A percentile compares a stretch with the other conserved stretches of the same genome.
These are phyloP conservation scores for Epinotia nisella DNA, from an alignment of 2,888 invertebrate species.

Conservation along the genomic window DNA sequence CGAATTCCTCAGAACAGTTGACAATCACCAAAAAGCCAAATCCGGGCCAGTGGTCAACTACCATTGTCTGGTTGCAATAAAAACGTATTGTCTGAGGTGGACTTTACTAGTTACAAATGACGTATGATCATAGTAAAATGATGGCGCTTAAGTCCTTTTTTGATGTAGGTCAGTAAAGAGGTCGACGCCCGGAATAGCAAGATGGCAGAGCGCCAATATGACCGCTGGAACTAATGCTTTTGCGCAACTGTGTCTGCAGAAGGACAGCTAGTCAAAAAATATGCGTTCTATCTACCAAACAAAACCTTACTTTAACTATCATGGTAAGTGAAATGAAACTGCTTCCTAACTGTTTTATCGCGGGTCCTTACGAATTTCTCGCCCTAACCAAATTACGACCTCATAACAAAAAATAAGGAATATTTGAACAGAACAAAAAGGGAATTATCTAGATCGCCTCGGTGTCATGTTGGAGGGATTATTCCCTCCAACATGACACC, in stretches of 20 bases:
- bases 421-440: constrained; percentile 6
- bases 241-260: constrained; percentile 54
- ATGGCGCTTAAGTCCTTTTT: not conserved
- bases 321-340: too few relatives aligned
- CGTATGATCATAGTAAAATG: not conserved
- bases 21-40: constrained; percentile 33
- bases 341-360: not conserved
- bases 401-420: constrained; percentile 9
- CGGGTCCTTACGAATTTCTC: not conserved
- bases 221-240: constrained; percentile 58
- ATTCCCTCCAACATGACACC: too few relatives aligned
- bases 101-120: not conserved
- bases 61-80: constrained; percentile 54
- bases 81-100: constrained; percentile 65
- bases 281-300: too few relatives aligned
- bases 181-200: constrained; percentile 71
- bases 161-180: constrained; percentile 54
- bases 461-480: constrained; percentile 3
- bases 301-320: too few relatives aligned
- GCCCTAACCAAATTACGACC: not conserved
- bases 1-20: constrained; percentile 1
- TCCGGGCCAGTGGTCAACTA: constrained; percentile 32
- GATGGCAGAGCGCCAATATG: constrained; percentile 65
- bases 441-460: constrained; percentile 1
- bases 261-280: not conserved